Evolutionary conservation across 2,113 vertebrate genomes (phyloP).

Genomic region (Prinia subflava): DNA sequence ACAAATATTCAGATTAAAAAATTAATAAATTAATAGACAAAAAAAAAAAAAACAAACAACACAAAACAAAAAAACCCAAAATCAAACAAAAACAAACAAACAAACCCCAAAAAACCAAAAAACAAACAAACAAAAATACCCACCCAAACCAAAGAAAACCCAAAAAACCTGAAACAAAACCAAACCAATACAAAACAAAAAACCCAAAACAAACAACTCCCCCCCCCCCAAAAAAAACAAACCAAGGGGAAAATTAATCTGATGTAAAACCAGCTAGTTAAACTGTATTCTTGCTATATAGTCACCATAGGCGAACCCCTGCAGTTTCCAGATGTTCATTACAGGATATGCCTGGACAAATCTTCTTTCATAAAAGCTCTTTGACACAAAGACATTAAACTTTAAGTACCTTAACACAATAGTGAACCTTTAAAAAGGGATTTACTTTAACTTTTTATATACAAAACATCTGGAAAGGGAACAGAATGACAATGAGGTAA

Average conservation of each 20-base stretch:
- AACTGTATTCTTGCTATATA: neutral
- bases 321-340: slow-evolving; percentile 53
- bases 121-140: too few species aligned
- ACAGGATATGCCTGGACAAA: slow-evolving; percentile 32
- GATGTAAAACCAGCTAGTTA: neutral
- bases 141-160: neutral
- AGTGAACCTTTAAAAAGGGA: neutral
- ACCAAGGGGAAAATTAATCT: neutral
- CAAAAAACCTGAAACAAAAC: neutral
- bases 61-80: neutral
- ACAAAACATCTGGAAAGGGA: slow-evolving; percentile 29
- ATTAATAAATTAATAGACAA: neutral
- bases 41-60: neutral
- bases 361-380: slow-evolving; percentile 35
- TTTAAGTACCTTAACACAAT: slow-evolving; percentile 44
- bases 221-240: too few species aligned
- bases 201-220: neutral
- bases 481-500: slow-evolving; percentile 21
- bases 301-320: neutral
- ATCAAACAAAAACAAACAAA: neutral
- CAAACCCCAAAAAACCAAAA: too few species aligned
- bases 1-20: neutral
- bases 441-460: neutral
- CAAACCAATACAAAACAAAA: neutral
- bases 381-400: slow-evolving; percentile 15